Conservation (phyloP, 2,113 vertebrate genomes). For the Gobio gobio region DNA sequence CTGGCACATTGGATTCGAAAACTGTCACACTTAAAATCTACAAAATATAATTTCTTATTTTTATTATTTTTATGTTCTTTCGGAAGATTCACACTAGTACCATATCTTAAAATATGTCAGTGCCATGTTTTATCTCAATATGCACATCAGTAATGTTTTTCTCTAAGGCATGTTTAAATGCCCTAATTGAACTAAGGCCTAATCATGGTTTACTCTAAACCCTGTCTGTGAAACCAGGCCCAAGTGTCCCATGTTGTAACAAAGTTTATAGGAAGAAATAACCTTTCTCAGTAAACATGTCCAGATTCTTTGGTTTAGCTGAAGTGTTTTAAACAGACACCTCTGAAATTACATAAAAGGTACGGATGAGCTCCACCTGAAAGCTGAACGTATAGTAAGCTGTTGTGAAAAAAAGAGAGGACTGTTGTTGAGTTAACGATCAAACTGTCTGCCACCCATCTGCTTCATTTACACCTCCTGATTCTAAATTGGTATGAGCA, state of each 20-base stretch:
- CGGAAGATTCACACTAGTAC: not conserved
- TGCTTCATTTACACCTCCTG: constrained; percentile 2
- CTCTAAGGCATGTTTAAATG: no score
- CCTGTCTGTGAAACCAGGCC: no score
- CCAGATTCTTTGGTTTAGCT: not conserved
- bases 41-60: not conserved
- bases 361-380: not conserved
- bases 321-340: not conserved
- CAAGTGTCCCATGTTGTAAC: no score
- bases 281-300: not conserved
- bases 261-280: not conserved
- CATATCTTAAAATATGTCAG: no score
- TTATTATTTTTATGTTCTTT: not conserved
- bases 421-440: not conserved
- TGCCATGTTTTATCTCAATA: no score
- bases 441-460: not conserved
- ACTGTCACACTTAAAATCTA: no score
- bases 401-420: not conserved
- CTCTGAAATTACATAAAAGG: not conserved
- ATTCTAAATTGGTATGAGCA: constrained; percentile 36
- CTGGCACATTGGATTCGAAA: not conserved
- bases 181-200: no score
- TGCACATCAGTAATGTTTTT: no score
- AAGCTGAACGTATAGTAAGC: not conserved
- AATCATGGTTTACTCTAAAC: no score